A percentile compares a stretch with the other conserved stretches of the same genome.
These are phyloP conservation scores for Solenopsis fugax DNA, from an alignment of 1,140 invertebrate genomes.

Conservation along the genomic window DNA sequence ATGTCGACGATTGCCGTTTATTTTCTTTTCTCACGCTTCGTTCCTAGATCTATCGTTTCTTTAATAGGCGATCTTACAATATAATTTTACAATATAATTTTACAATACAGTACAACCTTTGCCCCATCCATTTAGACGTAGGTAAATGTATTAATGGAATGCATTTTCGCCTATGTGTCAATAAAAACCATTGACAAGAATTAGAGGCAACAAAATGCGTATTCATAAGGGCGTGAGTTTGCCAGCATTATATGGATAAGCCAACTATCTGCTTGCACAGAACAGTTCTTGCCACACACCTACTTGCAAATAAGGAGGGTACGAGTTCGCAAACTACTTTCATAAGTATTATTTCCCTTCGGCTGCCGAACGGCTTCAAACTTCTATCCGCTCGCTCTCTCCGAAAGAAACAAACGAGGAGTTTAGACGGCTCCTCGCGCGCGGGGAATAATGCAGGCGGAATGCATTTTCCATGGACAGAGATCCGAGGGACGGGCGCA, in stretches of 20 bases:
- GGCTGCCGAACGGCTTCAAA: constrained; percentile 57
- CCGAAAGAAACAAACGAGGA: constrained; percentile 58
- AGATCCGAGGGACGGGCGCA: constrained; percentile 15
- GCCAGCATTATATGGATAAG: constrained; percentile 15
- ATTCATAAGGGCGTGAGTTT: neutral
- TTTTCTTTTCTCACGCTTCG: neutral
- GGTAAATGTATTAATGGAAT: neutral
- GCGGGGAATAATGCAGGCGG: constrained; percentile 38
- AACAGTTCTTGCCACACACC: constrained; percentile 1
- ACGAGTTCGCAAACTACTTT: constrained; percentile 54
- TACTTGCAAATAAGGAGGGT: constrained; percentile 49
- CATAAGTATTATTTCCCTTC: constrained; percentile 59
- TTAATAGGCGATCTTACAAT: neutral
- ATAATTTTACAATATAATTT: neutral
- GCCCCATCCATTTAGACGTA: neutral
- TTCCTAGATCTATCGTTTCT: neutral
- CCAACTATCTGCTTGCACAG: neutral
- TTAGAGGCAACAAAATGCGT: neutral
- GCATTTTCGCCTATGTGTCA: neutral
- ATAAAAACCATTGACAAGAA: neutral
- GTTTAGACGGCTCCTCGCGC: constrained; percentile 48
- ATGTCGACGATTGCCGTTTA: constrained; percentile 16
- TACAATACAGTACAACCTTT: neutral
- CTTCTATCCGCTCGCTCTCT: constrained; percentile 38
- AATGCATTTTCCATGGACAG: constrained; percentile 56